Evolutionary conservation across 2,888 invertebrate genomes (phyloP).

Genomic region (Herminia tarsipennalis): DNA sequence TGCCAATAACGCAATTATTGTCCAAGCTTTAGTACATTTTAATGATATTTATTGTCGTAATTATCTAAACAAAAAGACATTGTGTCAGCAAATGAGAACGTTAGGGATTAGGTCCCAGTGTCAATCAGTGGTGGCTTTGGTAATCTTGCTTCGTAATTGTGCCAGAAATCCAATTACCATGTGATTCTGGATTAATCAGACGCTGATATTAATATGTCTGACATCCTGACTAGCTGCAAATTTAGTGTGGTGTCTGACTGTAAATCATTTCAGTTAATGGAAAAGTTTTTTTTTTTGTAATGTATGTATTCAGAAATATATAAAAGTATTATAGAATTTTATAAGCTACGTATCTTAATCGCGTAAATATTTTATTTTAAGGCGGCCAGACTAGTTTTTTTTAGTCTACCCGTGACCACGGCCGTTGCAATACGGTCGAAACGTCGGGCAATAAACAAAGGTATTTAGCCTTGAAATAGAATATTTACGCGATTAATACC

Average conservation of each 20-base stretch:
- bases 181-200: slow-evolving; percentile 39
- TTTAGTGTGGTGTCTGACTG: neutral
- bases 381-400: no score
- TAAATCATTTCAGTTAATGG: no score
- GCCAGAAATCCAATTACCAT: slow-evolving; percentile 61
- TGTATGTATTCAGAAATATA: no score
- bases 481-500: no score
- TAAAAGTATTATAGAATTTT: no score
- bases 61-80: slow-evolving; percentile 16
- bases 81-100: slow-evolving; percentile 51
- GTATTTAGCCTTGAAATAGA: no score
- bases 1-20: no score
- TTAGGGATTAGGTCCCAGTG: slow-evolving; percentile 61
- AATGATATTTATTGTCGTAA: neutral
- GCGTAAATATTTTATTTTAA: neutral
- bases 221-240: slow-evolving; percentile 20
- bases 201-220: slow-evolving; percentile 34
- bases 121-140: slow-evolving; percentile 67
- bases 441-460: no score
- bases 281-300: no score
- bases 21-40: neutral
- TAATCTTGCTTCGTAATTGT: slow-evolving; percentile 68
- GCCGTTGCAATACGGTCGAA: no score
- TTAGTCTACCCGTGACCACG: no score
- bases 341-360: no score